Evolutionary conservation across 2,888 invertebrate genomes (phyloP).

Genomic region (Stenotaenia linearis): DNA sequence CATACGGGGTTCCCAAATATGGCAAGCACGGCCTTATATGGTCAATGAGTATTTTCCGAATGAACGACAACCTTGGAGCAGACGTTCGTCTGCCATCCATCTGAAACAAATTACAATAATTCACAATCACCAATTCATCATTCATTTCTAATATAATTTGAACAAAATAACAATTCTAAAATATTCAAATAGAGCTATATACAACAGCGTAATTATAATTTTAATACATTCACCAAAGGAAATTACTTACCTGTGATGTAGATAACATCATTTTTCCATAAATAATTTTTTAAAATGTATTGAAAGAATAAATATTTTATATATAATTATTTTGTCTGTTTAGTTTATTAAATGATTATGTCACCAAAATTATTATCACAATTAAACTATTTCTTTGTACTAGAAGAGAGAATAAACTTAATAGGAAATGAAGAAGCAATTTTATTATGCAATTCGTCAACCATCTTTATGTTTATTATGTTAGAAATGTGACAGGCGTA

Average conservation of each 20-base stretch:
- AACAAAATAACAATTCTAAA: not conserved
- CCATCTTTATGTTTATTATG: not conserved
- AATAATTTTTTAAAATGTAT: too few relatives aligned
- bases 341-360: too few relatives aligned
- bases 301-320: too few relatives aligned
- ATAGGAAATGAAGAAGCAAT: not conserved
- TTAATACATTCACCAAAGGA: too few relatives aligned
- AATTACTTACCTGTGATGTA: too few relatives aligned
- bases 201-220: too few relatives aligned
- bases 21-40: conserved; percentile 47
- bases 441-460: too few relatives aligned
- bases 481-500: not conserved
- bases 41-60: conserved; percentile 35
- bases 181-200: too few relatives aligned
- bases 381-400: not conserved
- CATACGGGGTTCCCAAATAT: conserved; percentile 44
- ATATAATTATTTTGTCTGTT: too few relatives aligned
- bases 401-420: not conserved
- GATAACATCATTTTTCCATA: too few relatives aligned
- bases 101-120: not conserved
- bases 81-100: not conserved
- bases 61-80: not conserved
- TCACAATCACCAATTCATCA: not conserved
- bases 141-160: not conserved
- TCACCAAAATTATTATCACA: too few relatives aligned